Percentiles rank a stretch among this genome's conserved stretches.
phyloP scores from a whole-genome alignment of 2,113 vertebrate species.

The Ammospiza caudacuta region DNA sequence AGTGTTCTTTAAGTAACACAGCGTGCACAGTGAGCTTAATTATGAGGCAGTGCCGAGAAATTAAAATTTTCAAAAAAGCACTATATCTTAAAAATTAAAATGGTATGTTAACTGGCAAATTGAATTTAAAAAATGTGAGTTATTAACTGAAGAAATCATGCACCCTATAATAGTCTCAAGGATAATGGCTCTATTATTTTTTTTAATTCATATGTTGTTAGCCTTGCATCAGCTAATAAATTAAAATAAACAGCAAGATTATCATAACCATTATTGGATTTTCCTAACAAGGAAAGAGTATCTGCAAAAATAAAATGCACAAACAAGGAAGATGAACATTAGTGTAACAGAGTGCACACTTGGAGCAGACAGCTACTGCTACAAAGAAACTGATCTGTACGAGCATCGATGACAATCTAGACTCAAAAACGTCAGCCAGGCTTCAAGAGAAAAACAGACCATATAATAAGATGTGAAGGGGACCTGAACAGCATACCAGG shows the following conservation, averaged over 20 bases:
- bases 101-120: not conserved
- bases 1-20: not conserved
- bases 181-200: not conserved
- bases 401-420: not conserved
- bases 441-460: not conserved
- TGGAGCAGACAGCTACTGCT: not conserved
- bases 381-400: not conserved
- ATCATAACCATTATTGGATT: not conserved
- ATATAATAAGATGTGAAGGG: not conserved
- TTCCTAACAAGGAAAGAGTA: not conserved
- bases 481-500: not conserved
- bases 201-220: not conserved
- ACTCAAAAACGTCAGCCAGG: not conserved
- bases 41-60: not conserved
- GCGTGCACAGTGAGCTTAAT: not conserved
- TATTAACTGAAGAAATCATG: not conserved
- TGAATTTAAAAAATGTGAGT: not conserved
- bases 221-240: not conserved
- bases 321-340: not conserved
- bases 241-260: not conserved
- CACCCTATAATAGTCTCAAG: not conserved
- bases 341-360: fast-evolving
- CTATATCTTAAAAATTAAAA: not conserved
- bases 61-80: not conserved
- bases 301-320: not conserved